A percentile compares a stretch with the other conserved stretches of the same genome.
Evolutionary conservation across 2,113 vertebrate species (phyloP).

Genomic region (Ariopsis seemanni): DNA sequence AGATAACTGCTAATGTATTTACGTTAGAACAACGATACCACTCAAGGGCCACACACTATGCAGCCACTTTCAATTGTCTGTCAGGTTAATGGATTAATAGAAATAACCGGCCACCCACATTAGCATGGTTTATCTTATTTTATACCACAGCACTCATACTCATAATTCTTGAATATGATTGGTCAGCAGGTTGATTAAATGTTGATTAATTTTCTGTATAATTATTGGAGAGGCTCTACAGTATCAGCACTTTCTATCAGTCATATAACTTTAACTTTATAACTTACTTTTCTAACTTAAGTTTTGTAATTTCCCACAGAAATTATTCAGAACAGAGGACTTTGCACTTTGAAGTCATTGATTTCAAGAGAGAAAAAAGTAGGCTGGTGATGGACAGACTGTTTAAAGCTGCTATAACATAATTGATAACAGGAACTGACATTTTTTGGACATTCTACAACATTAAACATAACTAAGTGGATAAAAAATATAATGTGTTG

Average conservation of each 20-base stretch:
- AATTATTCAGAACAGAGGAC: not conserved
- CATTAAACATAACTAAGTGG: not conserved
- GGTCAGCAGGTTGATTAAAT: not conserved
- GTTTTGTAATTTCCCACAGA: not conserved
- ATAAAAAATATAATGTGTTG: not conserved
- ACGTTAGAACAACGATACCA: slow-evolving; percentile 36
- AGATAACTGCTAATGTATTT: slow-evolving; percentile 44
- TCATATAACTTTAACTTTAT: not conserved
- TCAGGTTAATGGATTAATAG: slow-evolving; percentile 23
- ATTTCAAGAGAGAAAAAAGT: not conserved
- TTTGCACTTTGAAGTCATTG: not conserved
- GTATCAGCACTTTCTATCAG: not conserved
- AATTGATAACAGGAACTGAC: not conserved
- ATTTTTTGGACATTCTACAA: not conserved
- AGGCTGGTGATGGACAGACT: not conserved
- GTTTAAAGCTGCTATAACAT: not conserved
- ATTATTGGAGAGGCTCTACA: not conserved
- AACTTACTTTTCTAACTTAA: not conserved
- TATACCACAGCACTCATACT: not conserved
- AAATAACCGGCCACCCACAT: slow-evolving; percentile 61
- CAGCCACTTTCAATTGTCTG: slow-evolving; percentile 29
- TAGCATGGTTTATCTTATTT: slow-evolving; percentile 18
- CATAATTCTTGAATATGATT: not conserved
- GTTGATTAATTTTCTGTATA: not conserved
- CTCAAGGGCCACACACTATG: slow-evolving; percentile 49